Evolutionary conservation across 2,797 vertebrate species (phyloP), one percentile per base, ranked within the genome.

Genomic region (Tenualosa thibaudeaui): DNA sequence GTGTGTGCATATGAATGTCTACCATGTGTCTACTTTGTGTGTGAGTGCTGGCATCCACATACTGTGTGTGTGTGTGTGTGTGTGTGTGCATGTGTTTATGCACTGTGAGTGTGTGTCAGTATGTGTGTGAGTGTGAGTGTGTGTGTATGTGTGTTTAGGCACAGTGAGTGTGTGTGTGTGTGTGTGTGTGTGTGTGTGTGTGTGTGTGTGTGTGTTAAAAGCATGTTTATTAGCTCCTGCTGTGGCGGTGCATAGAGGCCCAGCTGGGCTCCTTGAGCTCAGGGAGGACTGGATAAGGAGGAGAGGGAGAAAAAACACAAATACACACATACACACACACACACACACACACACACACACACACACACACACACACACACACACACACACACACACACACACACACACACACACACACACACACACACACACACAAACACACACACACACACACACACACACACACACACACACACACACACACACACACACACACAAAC

Each of bases 221-320:
- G 78, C 87, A 86, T 88, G 85, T 91, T 91, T 91, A 91, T 91
- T 89, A 90, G 86, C 84, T 88, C 90, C 90, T 89, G 90, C 88
- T 90, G 90, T 90, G 87, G 88, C 83, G 81, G 75, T 65, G 85
- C 24, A 53, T 87, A 88, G 87, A 90, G 83, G 82, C 88, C 85
- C 87, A 87, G 89, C 89, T 89, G 89, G 87, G 84, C 86, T 89
- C 82, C 37, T 51, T 9, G 81, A 85, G 86, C 26, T 12, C 17
- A 53, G 51, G n/a, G 51, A 53, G n/a, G 50, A 53, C 50, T 81
- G 85, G 87, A 83, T 50, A 88, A 58, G n/a, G 60, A 82, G 85
- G 56, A 24, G 31, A 37, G 22, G 37, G 37, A 75, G 49, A 83
- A 58, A 50, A 83, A 58, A 50, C 7, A 49, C 62, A 82, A 75